A percentile compares a stretch with the other conserved stretches of the same genome.
These are phyloP conservation scores for Catostomus latipinnis DNA, from an alignment of 2,797 vertebrate genomes.

Conservation along the genomic window DNA sequence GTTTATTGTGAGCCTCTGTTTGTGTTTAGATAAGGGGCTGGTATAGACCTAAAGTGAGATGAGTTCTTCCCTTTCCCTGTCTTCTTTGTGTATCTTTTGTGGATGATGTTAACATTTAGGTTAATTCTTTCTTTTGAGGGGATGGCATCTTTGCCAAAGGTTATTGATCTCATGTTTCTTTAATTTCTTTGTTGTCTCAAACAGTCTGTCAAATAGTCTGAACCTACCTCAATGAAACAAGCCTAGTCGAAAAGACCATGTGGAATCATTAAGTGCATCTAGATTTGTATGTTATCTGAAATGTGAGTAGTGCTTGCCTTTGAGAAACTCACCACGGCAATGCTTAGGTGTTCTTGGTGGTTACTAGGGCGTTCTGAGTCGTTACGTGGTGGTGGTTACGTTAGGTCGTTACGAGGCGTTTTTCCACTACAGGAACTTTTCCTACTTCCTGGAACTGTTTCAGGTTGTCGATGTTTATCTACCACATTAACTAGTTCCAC, in stretches of 20 bases:
- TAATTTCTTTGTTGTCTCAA: constrained; percentile 8
- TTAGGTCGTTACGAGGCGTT: too few relatives aligned
- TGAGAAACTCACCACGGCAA: neutral
- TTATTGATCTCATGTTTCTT: constrained; percentile 42
- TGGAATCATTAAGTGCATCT: neutral
- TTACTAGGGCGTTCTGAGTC: neutral
- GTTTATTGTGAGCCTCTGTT: constrained; percentile 43
- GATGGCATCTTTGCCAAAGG: constrained; percentile 34
- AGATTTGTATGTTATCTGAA: neutral
- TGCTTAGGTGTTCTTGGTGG: neutral
- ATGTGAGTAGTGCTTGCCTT: neutral
- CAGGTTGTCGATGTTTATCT: too few relatives aligned
- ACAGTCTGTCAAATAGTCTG: constrained; percentile 6
- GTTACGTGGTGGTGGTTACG: neutral
- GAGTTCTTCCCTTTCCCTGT: constrained; percentile 13
- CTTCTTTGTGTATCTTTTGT: constrained; percentile 40
- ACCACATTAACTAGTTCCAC: too few relatives aligned
- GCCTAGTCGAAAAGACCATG: neutral
- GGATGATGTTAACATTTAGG: constrained; percentile 34
- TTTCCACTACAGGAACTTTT: too few relatives aligned
- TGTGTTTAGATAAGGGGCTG: constrained; percentile 33
- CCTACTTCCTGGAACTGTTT: too few relatives aligned
- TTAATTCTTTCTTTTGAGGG: constrained; percentile 39
- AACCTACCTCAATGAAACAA: constrained; percentile 17
- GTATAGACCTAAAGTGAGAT: constrained; percentile 30